Evolutionary conservation across 2,888 invertebrate species (phyloP).

Genomic region (Stenoptilia bipunctidactyla): DNA sequence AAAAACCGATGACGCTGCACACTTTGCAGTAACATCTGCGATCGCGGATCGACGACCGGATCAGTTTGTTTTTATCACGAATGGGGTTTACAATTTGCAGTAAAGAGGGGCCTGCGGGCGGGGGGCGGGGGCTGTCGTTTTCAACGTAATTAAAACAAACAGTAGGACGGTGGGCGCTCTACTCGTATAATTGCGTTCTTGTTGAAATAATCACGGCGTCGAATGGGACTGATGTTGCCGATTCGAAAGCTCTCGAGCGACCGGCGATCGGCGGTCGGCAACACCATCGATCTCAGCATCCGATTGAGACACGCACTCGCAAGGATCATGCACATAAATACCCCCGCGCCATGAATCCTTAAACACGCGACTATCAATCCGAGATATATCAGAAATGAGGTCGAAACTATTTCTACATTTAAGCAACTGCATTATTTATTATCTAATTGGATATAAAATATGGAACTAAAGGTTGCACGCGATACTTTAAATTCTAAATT

Average conservation of each 20-base stretch:
- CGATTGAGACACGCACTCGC: no score
- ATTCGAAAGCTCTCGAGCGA: background rate
- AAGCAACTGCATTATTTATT: no score
- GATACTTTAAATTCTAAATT: no score
- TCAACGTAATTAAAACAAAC: slow-evolving; percentile 68
- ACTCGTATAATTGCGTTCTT: slow-evolving; percentile 65
- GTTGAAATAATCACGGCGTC: slow-evolving; percentile 61
- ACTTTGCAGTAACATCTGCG: slow-evolving; percentile 24
- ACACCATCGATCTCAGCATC: no score
- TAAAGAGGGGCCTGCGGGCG: slow-evolving; percentile 30
- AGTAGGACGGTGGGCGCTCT: slow-evolving; percentile 51
- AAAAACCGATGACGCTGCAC: slow-evolving; percentile 15
- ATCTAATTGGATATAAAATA: no score
- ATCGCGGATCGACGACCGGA: slow-evolving; percentile 14
- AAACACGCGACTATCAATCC: no score
- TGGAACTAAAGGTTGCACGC: no score
- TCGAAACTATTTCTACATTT: no score
- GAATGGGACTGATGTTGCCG: background rate
- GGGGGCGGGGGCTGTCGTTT: slow-evolving; percentile 39
- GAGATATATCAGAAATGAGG: no score
- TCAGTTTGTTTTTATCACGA: slow-evolving; percentile 45
- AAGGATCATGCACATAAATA: no score
- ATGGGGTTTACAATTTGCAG: slow-evolving; percentile 53
- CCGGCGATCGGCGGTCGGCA: no score
- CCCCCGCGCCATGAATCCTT: no score